phyloP scores from a whole-genome alignment of 2,888 invertebrate species.

The Habrosyne pyritoides region DNA sequence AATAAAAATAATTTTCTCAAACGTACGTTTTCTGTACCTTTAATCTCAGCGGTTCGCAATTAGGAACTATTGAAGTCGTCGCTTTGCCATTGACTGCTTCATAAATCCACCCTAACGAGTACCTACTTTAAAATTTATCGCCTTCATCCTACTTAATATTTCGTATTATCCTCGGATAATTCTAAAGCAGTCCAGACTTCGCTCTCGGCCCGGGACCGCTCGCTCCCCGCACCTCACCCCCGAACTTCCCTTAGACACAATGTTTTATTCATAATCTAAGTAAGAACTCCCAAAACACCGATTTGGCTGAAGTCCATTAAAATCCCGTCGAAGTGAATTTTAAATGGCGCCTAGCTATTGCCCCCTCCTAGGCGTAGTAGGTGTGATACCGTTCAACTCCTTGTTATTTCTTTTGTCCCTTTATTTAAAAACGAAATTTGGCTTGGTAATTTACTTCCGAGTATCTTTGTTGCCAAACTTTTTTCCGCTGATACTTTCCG shows the following conservation, averaged over 20 bases:
- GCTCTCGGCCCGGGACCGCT: slow-evolving; percentile 11
- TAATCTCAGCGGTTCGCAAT: slow-evolving; percentile 10
- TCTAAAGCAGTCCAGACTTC: slow-evolving; percentile 32
- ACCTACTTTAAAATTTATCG: slow-evolving; percentile 25
- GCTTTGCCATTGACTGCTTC: slow-evolving; percentile 15
- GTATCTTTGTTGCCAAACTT: neutral
- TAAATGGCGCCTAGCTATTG: slow-evolving; percentile 47
- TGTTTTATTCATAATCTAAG: slow-evolving; percentile 75
- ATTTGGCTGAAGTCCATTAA: slow-evolving; percentile 64
- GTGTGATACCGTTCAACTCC: slow-evolving; percentile 19
- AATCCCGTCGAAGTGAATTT: slow-evolving; percentile 57
- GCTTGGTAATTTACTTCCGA: slow-evolving; percentile 32
- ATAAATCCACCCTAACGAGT: slow-evolving; percentile 17
- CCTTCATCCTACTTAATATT: slow-evolving; percentile 32
- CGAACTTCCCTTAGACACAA: slow-evolving; percentile 34
- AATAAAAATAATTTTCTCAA: neutral
- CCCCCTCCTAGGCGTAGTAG: slow-evolving; percentile 23
- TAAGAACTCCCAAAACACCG: slow-evolving; percentile 67
- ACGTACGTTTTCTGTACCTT: neutral
- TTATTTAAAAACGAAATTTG: slow-evolving; percentile 24
- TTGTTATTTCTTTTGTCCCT: slow-evolving; percentile 14
- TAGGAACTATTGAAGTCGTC: slow-evolving; percentile 4
- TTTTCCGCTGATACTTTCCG: neutral
- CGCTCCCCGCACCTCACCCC: slow-evolving; percentile 8
- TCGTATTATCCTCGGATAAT: slow-evolving; percentile 38